Evolutionary conservation across 1,140 invertebrate species (phyloP), one percentile per base, ranked within the genome.

Genomic region (Lordiphosa collinella): DNA sequence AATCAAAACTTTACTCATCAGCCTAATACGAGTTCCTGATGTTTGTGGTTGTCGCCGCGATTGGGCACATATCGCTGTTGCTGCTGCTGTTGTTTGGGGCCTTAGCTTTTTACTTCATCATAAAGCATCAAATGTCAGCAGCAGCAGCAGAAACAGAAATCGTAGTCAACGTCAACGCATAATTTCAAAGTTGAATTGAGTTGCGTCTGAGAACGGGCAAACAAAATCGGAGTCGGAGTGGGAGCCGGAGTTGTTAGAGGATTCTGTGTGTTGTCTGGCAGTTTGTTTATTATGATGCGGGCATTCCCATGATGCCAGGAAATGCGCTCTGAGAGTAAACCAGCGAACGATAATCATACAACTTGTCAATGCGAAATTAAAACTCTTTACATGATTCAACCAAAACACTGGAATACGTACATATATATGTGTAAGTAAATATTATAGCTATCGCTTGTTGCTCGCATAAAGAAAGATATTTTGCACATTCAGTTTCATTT

Each of bases 181-280:
- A 82, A 82, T 80, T 70, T 71, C 56, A 76, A 75, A 80, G 71
- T 80, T 76, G 75, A 82, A 80, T 80, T 80, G 75, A 80, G 76
- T 71, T 80, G 72, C 48, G 67, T 64, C 67, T 70, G 66, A 34
- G 32, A 35, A 18, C 32, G 41, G 56, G 43, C 48, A 40, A 48
- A 49, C 29, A 43, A 38, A 37, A 47, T 31, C 31, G 16, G 14
- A 31, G n/a, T 29, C 22, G 8, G 22, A 35, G 32, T 16, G 5
- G 13, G 32, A 35, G 14, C 34, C 32, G 9, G n/a, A 18, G 16
- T n/a, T 13, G 10, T 4, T 4, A 10, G 12, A 10, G 43, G 11
- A 63, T 40, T 29, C 54, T 6, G 16, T 13, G 16, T 66, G 25
- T 57, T 22, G 61, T 57, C 47, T 64, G 37, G 29, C 43, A 8